phyloP scores from a whole-genome alignment of 2,113 vertebrate genomes.

The Misgurnus mizolepis region DNA sequence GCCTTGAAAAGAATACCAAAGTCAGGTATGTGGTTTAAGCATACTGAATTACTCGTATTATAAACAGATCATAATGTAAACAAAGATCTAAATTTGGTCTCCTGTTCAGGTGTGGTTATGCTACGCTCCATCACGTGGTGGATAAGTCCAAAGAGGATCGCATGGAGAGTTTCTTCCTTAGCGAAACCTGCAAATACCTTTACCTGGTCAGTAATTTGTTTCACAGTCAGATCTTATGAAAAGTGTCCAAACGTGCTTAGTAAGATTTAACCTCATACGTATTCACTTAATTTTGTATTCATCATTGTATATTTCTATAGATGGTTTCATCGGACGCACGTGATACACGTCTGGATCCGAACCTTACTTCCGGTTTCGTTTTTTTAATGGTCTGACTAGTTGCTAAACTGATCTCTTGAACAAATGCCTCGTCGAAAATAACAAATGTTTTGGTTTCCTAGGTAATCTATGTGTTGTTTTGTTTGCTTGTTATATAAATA shows the following conservation, averaged over 20 bases:
- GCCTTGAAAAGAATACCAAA: constrained; percentile 95
- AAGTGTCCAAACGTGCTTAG: background rate
- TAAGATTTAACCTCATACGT: too few species aligned
- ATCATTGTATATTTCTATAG: too few species aligned
- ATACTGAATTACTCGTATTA: background rate
- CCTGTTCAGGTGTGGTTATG: constrained; percentile 88
- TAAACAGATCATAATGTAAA: background rate
- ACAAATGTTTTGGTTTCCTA: too few species aligned
- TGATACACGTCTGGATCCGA: too few species aligned
- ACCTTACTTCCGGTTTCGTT: too few species aligned
- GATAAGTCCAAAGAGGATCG: constrained; percentile 98
- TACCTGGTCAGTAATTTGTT: constrained; percentile 81
- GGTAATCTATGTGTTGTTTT: too few species aligned
- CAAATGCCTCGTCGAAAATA: too few species aligned
- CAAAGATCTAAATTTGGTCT: background rate
- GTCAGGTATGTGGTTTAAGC: constrained; percentile 77
- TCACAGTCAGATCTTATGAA: background rate
- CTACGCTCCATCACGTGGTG: constrained; percentile 94
- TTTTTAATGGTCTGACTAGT: too few species aligned
- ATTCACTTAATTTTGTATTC: too few species aligned
- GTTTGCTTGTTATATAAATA: too few species aligned
- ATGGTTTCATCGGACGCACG: too few species aligned
- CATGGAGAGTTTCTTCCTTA: constrained; percentile 99
- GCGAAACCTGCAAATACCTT: constrained; percentile 98
- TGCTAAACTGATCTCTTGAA: too few species aligned